phyloP scores from a whole-genome alignment of 2,888 invertebrate species.

The Calliphora vomitoria region DNA sequence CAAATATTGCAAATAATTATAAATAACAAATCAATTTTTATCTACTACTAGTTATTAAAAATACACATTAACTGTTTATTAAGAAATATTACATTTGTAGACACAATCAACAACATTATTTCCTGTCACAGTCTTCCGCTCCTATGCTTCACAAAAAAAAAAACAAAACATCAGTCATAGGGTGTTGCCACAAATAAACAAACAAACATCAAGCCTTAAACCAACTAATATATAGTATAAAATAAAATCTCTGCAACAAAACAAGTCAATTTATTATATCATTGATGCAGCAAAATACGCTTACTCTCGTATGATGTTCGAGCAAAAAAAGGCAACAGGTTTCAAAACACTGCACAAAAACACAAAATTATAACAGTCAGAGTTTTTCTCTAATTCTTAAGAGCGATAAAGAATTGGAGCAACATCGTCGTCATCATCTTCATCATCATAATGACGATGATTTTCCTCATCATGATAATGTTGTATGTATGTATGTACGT shows the following conservation, averaged over 20 bases:
- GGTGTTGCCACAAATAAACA: constrained; percentile 11
- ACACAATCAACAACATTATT: constrained; percentile 32
- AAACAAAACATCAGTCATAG: constrained; percentile 12
- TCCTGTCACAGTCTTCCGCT: constrained; percentile 41
- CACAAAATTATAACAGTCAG: constrained; percentile 34
- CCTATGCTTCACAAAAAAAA: background rate
- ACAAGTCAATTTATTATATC: constrained; percentile 68
- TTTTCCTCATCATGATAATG: constrained; percentile 9
- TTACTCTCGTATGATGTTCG: constrained; percentile 6
- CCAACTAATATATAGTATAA: constrained; percentile 11
- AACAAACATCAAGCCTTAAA: background rate
- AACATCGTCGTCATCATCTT: constrained; percentile 61
- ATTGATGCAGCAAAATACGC: constrained; percentile 49
- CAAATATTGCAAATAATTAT: no score
- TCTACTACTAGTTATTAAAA: no score
- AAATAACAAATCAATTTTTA: no score
- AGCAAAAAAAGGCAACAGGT: constrained; percentile 53
- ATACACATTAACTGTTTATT: no score
- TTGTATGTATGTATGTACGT: background rate
- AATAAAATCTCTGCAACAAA: constrained; percentile 37
- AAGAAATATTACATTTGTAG: no score
- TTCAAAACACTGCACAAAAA: constrained; percentile 5
- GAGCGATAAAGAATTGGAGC: constrained; percentile 64
- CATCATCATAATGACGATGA: constrained; percentile 34
- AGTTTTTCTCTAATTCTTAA: constrained; percentile 37